phyloP scores from a whole-genome alignment of 2,113 vertebrate species.

The Scartelaos histophorus region DNA sequence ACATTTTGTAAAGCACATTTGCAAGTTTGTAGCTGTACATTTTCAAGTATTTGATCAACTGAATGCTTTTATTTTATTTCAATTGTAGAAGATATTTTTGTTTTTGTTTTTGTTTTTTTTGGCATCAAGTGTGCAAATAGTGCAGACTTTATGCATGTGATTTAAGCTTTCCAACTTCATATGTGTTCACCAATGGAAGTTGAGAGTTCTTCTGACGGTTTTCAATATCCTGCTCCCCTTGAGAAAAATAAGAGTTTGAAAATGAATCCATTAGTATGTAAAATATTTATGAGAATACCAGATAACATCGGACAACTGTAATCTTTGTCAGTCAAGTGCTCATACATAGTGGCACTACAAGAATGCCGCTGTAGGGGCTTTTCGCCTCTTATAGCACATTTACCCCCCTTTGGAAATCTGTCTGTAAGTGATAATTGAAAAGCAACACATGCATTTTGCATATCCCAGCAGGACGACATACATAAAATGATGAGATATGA shows the following conservation, averaged over 20 bases:
- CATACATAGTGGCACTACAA: constrained; percentile 16
- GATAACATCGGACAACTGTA: background rate
- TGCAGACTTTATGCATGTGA: background rate
- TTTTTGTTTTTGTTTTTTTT: too few species aligned
- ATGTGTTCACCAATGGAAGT: background rate
- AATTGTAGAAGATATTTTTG: too few species aligned
- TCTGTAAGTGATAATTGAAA: constrained; percentile 48
- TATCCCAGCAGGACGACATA: constrained; percentile 29
- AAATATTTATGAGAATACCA: constrained; percentile 31
- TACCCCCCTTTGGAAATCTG: constrained; percentile 41
- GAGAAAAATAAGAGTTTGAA: background rate
- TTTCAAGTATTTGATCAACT: background rate
- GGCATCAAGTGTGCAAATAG: background rate
- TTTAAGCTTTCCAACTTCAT: background rate
- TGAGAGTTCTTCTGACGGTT: background rate
- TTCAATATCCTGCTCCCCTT: background rate
- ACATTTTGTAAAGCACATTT: background rate
- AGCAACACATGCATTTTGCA: constrained; percentile 24
- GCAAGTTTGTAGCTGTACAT: background rate
- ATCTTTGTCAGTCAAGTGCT: constrained; percentile 15
- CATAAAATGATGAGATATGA: constrained; percentile 32
- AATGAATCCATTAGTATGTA: constrained; percentile 9
- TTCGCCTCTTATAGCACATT: constrained; percentile 9
- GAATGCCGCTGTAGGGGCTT: constrained; percentile 12
- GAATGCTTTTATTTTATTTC: too few species aligned